Percentiles rank a stretch among this genome's conserved stretches.
phyloP scores from a whole-genome alignment of 2,888 invertebrate species.

The Meiosimyza decipiens region DNA sequence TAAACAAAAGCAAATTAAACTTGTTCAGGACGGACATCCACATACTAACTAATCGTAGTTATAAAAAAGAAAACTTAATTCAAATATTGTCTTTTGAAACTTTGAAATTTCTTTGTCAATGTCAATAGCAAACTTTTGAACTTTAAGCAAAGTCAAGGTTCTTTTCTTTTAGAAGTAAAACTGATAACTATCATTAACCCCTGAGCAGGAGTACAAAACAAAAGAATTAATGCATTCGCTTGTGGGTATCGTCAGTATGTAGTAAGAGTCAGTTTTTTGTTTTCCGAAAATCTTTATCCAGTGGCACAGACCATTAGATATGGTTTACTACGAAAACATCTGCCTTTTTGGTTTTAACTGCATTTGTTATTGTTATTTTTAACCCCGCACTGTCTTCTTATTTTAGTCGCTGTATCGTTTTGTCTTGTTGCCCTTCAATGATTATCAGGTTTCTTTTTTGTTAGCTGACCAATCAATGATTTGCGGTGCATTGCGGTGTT shows the following conservation, averaged over 20 bases:
- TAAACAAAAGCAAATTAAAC: neutral
- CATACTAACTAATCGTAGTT: neutral
- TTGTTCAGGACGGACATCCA: neutral
- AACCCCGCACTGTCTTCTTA: neutral
- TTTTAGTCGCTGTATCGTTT: conserved; percentile 12
- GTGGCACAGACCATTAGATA: conserved; percentile 66
- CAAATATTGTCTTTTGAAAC: neutral
- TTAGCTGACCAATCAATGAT: neutral
- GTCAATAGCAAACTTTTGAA: conserved; percentile 1
- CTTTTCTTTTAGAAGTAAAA: conserved; percentile 27
- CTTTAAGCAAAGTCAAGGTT: conserved; percentile 18
- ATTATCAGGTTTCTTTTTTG: conserved; percentile 19
- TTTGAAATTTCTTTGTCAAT: conserved; percentile 9
- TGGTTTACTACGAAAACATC: conserved; percentile 63
- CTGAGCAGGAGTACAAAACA: conserved; percentile 41
- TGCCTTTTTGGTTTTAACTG: conserved; percentile 42
- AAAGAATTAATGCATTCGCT: neutral
- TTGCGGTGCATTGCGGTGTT: neutral
- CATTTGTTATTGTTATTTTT: conserved; percentile 19
- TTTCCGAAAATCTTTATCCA: conserved; percentile 45
- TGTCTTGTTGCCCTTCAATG: conserved; percentile 33
- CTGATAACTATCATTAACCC: conserved; percentile 60
- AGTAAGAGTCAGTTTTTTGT: conserved; percentile 18
- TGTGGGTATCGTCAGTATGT: too few species aligned
- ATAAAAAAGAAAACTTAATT: neutral